Base-by-base conservation (phyloP, 2,888 invertebrate species). In the Aspidiotus rigidus region DNA sequence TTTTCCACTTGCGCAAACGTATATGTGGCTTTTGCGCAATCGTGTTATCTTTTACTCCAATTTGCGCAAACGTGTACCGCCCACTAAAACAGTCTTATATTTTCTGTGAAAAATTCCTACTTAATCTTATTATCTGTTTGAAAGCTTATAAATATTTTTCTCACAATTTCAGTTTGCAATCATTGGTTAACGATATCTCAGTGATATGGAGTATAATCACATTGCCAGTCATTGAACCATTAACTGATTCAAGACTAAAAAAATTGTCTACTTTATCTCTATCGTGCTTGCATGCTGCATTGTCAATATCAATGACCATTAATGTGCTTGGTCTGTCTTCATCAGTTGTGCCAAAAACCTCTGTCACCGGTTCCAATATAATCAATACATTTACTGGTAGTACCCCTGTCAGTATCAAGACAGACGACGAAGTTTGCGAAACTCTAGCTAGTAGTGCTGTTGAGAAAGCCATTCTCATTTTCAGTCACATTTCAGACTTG, bases 391-490 rank as follows among this genome's bases (percentile, higher is more conserved):
- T 59, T 7, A 56, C 67, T 13, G 67, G 67, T 67, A 15, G 67
- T 28, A 44, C 59, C 10, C 13, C 67, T 10, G 44, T 64, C 17
- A 69, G 71, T 62, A 69, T 74, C 73, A 76, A 76, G 71, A 78
- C 80, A 6, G 82, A 85, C 73, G 94, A 91, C 76, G 92, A 93
- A 72, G 88, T 88, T 74, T 81, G 84, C 49, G 95, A 95, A 76
- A 83, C 86, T 72, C 85, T 88, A 75, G 90, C 91, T 0, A 86
- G 90, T 1, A 85, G 85, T 7, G 83, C 95, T 72, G 92, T 95
- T 0, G 93, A 94, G 77, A 92, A 91, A 78, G 88, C 91, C 41
- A 81, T 95, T 72, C 90, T 91, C 77, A 85, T 94, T 74, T 93
- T 90, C 79, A 87, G 87, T 73, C 84, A 85, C 73, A 87, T 93